Conservation (phyloP, 30 jellyfish, hydroid and myxozoan species). For the Aurelia coerulea region DNA sequence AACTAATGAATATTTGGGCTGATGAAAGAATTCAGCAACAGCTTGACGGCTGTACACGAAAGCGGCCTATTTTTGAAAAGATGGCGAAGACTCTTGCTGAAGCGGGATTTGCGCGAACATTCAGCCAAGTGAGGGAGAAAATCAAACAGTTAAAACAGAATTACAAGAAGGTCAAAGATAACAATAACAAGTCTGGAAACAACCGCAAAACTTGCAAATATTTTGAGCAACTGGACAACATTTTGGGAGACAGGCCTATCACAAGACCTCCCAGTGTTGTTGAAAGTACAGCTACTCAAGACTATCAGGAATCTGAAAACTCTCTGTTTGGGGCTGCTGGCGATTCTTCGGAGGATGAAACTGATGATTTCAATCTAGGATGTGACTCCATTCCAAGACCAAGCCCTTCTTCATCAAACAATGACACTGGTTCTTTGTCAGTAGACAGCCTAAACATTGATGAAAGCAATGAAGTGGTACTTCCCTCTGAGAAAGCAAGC, state of each 20-base stretch:
- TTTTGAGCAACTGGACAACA: constrained; percentile 29
- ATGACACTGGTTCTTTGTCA: too few relatives aligned
- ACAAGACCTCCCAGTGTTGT: constrained; percentile 32
- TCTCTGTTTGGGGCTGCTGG: neutral
- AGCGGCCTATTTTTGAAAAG: too few relatives aligned
- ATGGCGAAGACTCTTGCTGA: too few relatives aligned
- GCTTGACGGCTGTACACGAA: too few relatives aligned
- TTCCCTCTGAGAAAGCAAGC: neutral
- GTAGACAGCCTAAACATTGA: too few relatives aligned
- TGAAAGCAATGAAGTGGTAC: too few relatives aligned
- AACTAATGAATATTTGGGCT: too few relatives aligned
- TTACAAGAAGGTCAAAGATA: constrained; percentile 2
- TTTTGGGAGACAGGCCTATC: constrained; percentile 46
- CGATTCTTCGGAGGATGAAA: neutral
- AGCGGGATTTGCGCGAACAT: too few relatives aligned
- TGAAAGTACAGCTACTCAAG: constrained; percentile 6
- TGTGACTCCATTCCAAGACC: too few relatives aligned
- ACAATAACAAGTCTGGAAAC: constrained; percentile 28
- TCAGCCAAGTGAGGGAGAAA: too few relatives aligned
- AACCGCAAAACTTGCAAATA: constrained; percentile 28
- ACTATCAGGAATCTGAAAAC: neutral
- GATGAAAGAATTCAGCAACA: too few relatives aligned
- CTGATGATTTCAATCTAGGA: neutral
- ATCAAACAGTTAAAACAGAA: too few relatives aligned
- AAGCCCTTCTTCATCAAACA: neutral